Evolutionary conservation across 2,113 vertebrate species (phyloP), one percentile per base, ranked within the genome.

Genomic region (Salvelinus fontinalis): DNA sequence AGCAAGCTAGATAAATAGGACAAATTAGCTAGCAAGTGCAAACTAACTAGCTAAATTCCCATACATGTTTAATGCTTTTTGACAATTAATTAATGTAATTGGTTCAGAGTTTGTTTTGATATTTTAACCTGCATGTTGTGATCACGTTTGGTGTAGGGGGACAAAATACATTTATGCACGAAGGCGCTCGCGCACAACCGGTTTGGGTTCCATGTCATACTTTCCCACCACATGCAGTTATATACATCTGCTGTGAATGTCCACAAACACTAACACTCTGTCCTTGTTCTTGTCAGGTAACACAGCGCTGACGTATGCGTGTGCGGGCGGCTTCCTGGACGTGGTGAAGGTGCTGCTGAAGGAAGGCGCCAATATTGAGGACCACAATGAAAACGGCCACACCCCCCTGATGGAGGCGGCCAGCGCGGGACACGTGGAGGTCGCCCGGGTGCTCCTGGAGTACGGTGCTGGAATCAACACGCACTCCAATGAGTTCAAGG

Each of bases 391-490:
- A 91, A 96, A 96, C n/a, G 95, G 96, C 24, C 96, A 97, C 75
- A 97, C 96, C 0, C 95, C 96, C 2, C 90, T 97, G 86, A 97
- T 97, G 96, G 96, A 97, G 91, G 96, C 96, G 70, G 95, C 96
- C 83, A 97, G 96, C 74, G 96, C 95, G 67, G 96, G 96, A 71
- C 95, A 96, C 80, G 95, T 97, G 34, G 95, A 96, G 85, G 95
- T 97, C 70, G 95, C 96, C 57, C 93, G 94, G 85, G 93, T 97
- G 75, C 94, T 97, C 81, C 94, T 97, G 86, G 95, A 96, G 87
- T 95, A 95, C n/a, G 96, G 96, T 75, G 96, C 96, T 83, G 96
- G 96, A 87, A 96, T 97, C 92, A 96, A 96, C 87, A 96, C 95
- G 81, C 96, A 97, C 83, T 97, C 96, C 90, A 97, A 96, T 1